phyloP scores from a whole-genome alignment of 2,797 vertebrate species.

The Melanotaenia boesemani region DNA sequence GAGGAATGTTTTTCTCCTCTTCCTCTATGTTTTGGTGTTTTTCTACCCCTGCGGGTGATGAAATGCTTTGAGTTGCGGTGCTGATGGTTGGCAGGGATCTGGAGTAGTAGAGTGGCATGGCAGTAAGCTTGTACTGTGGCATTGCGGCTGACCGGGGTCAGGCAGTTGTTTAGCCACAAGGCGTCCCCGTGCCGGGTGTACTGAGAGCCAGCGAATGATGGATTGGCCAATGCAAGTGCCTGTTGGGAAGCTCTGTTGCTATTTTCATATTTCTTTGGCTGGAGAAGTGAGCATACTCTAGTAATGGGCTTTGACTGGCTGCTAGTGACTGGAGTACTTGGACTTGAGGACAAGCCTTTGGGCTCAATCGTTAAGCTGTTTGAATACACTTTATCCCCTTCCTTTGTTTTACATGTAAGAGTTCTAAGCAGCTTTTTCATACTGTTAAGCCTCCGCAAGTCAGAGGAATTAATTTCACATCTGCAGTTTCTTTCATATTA shows the following conservation, averaged over 20 bases:
- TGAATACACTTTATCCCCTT: constrained; percentile 60
- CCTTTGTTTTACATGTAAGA: constrained; percentile 66
- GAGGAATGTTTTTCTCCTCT: constrained; percentile 77
- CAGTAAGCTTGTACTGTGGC: constrained; percentile 70
- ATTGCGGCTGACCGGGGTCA: constrained; percentile 81
- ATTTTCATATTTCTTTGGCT: constrained; percentile 80
- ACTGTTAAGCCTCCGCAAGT: constrained; percentile 63
- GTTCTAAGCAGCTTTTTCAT: constrained; percentile 72
- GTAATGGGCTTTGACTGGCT: constrained; percentile 77
- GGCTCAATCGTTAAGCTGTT: constrained; percentile 62
- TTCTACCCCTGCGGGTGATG: constrained; percentile 73
- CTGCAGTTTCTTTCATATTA: constrained; percentile 57
- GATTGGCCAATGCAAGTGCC: constrained; percentile 78
- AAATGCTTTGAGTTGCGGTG: constrained; percentile 77
- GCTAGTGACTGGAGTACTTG: constrained; percentile 75
- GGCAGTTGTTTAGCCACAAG: constrained; percentile 82
- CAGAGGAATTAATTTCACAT: constrained; percentile 65
- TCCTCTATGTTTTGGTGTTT: constrained; percentile 76
- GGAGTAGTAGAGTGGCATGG: constrained; percentile 71
- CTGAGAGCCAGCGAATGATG: constrained; percentile 78
- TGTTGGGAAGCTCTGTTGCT: constrained; percentile 80
- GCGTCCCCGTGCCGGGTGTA: constrained; percentile 80
- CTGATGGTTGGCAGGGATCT: constrained; percentile 69
- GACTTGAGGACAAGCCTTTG: constrained; percentile 67
- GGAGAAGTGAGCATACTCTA: constrained; percentile 75